Evolutionary conservation across 2,797 vertebrate species (phyloP).

Genomic region (Pipistrellus nathusii): DNA sequence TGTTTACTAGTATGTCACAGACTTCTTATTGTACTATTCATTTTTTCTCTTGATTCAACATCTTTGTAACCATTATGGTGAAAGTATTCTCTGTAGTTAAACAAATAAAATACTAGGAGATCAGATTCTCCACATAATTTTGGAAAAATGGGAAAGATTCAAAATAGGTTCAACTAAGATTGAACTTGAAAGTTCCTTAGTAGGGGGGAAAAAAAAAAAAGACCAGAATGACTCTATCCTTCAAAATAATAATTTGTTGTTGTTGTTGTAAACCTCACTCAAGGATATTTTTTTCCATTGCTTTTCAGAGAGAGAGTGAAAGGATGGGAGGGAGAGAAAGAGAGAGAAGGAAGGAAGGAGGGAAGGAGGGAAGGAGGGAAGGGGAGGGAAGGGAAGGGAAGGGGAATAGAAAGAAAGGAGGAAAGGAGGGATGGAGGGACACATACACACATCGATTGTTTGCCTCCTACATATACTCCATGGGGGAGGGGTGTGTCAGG

Average conservation of each 20-base stretch:
- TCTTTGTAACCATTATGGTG: slow-evolving; percentile 43
- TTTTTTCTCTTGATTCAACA: slow-evolving; percentile 33
- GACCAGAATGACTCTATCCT: slow-evolving; percentile 50
- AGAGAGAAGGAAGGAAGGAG: no score
- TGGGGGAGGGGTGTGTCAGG: no score
- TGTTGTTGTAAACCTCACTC: no score
- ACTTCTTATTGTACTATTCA: slow-evolving; percentile 5
- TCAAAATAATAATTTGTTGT: neutral
- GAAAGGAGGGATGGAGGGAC: no score
- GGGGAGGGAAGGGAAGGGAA: no score
- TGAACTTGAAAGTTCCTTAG: slow-evolving; percentile 51
- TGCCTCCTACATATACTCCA: no score
- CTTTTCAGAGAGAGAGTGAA: no score
- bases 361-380: no score
- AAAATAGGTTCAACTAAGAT: slow-evolving; percentile 50
- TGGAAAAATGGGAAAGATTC: slow-evolving; percentile 16
- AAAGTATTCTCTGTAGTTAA: slow-evolving; percentile 58
- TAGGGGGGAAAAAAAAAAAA: neutral
- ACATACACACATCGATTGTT: no score
- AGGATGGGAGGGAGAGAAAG: no score
- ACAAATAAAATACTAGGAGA: neutral
- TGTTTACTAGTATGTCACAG: neutral
- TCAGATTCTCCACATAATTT: slow-evolving; percentile 26
- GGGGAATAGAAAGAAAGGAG: no score
- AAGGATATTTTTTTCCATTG: no score